Base-by-base conservation (phyloP, 2,888 invertebrate genomes). In the Xylota sylvarum region DNA sequence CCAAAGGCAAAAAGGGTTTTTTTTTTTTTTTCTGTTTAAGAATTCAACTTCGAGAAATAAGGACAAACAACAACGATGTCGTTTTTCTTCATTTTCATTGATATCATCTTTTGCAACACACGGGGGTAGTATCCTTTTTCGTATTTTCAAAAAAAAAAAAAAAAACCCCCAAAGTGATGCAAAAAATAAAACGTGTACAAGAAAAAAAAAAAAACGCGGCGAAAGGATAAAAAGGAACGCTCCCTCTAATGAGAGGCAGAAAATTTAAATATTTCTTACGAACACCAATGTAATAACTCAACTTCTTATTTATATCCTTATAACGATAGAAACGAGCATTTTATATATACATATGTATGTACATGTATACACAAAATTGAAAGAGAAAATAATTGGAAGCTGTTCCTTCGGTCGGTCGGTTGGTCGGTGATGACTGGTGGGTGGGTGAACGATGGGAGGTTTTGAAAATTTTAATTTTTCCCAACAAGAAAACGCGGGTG, bases 231-330 rank as follows among this genome's bases (percentile, higher is more conserved):
- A 43, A 43, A 43, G 3, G n/a, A 35, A 19, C 10, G 10, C 4
- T 46, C 46, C 23, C 30, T 10, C 60, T 67, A 62, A 74, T 69
- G 50, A 69, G 64, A 80, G 50, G 67, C 79, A 84, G 80, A 74
- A 80, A 80, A 80, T 84, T 84, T 80, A 70, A 80, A 84, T 80
- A 84, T 80, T 77, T 64, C 74, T 80, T 84, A 80, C 84, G 70
- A 80, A 74, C 80, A 84, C 84, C 65, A 74, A 48, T 74, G 84
- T 84, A 84, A 74, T 84, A 84, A 84, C 74, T 84, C 80, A 84
- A 80, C 46, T 80, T 80, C 64, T 80, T 80, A 80, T 84, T 84
- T 74, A 84, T 79, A 83, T 79, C 17, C 67, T 73, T 67, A 58
- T 58, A 69, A 52, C 60, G 69, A n/a, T n/a, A 60, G 69, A 14